A percentile compares a stretch with the other conserved stretches of the same genome.
Evolutionary conservation across 2,797 vertebrate genomes (phyloP).

Genomic region (Anabas testudineus): DNA sequence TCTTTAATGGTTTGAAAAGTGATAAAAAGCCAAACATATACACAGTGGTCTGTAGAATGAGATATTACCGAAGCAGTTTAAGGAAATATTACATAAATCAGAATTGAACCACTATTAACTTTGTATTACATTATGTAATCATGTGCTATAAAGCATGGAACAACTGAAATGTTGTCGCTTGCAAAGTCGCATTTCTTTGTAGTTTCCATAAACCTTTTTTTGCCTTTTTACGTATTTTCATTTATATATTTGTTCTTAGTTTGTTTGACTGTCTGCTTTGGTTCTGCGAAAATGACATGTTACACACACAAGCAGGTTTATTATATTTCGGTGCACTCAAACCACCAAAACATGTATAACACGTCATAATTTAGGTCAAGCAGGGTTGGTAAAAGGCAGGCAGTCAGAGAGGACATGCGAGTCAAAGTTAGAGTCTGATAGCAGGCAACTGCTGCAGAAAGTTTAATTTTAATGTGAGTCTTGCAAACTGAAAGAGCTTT

Average conservation of each 20-base stretch:
- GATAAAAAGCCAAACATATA: neutral
- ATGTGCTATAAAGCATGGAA: neutral
- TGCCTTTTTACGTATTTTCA: neutral
- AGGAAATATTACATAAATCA: neutral
- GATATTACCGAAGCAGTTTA: too few species aligned
- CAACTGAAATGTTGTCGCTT: neutral
- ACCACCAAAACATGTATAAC: too few species aligned
- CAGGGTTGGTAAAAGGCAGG: too few species aligned
- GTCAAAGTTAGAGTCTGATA: neutral
- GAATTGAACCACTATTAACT: neutral
- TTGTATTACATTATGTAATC: neutral
- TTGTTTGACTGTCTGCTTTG: neutral
- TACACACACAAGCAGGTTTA: neutral
- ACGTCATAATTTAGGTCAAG: too few species aligned
- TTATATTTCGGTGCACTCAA: too few species aligned
- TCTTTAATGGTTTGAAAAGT: neutral
- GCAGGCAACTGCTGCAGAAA: neutral
- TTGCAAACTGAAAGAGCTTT: neutral
- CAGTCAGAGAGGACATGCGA: too few species aligned
- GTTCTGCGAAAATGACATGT: neutral
- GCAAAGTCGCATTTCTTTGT: too few species aligned
- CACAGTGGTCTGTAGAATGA: neutral
- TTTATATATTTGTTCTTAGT: neutral
- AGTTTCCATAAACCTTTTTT: too few species aligned
- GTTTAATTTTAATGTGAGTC: conserved; percentile 6